Evolutionary conservation across 92 coral and sea anemone genomes (phyloP).

Genomic region (Zoanthus sansibaricus): DNA sequence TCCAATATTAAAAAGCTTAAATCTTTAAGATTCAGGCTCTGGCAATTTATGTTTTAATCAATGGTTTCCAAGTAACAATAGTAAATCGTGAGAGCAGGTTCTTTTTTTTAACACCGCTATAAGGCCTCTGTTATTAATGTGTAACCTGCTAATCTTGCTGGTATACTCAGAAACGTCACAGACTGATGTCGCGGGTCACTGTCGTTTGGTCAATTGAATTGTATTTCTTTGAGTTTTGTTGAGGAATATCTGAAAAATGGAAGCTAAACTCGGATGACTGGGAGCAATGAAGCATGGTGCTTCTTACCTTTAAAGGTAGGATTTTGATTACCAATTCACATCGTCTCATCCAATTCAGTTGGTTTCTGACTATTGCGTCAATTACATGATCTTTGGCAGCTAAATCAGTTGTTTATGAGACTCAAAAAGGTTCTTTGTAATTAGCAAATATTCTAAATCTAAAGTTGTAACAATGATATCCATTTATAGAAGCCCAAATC

Average conservation of each 20-base stretch:
- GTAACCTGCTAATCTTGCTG: conserved; percentile 20
- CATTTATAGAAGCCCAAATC: no score
- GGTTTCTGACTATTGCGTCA: neutral
- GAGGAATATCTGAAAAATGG: neutral
- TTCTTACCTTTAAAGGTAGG: conserved; percentile 36
- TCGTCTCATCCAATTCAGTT: neutral
- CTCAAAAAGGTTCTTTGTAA: neutral
- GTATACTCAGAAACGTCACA: conserved; percentile 28
- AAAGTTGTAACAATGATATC: no score
- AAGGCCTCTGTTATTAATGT: neutral
- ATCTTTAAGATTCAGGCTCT: no score
- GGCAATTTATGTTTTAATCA: neutral
- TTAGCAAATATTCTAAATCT: neutral
- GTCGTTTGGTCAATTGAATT: no score
- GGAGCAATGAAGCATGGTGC: conserved; percentile 23
- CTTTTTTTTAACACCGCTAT: conserved; percentile 1
- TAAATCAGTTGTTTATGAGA: neutral
- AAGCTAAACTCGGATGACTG: conserved; percentile 5
- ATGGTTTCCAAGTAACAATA: neutral
- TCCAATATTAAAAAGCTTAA: no score
- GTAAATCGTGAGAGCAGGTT: conserved; percentile 6
- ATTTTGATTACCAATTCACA: neutral
- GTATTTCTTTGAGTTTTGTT: conserved; percentile 8
- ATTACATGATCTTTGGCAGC: neutral
- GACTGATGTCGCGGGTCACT: neutral